Percentiles rank a stretch among this genome's conserved stretches.
These are phyloP conservation scores for Bembecia ichneumoniformis DNA, from an alignment of 2,888 invertebrate genomes.

Conservation along the genomic window DNA sequence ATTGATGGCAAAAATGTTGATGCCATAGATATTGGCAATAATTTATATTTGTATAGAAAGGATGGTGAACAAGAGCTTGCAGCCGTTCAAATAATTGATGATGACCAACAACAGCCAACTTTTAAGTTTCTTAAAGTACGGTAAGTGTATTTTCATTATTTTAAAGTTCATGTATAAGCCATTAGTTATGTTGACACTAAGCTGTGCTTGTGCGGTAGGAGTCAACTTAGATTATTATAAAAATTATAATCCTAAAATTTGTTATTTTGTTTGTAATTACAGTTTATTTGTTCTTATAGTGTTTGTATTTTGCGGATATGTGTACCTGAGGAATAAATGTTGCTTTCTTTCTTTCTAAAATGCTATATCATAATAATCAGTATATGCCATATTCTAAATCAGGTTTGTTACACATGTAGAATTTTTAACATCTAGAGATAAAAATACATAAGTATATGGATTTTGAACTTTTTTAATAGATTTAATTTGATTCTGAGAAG, in stretches of 20 bases:
- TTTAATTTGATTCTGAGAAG: no score
- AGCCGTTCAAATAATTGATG: slow-evolving; percentile 57
- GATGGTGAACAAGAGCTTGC: slow-evolving; percentile 57
- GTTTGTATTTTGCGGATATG: no score
- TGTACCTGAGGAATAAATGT: no score
- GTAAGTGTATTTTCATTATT: slow-evolving; percentile 29
- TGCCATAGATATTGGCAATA: slow-evolving; percentile 65
- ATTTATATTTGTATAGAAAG: slow-evolving; percentile 58
- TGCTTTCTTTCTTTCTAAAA: no score
- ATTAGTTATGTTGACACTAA: not conserved
- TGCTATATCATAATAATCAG: not conserved
- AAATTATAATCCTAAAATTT: no score
- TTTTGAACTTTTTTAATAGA: no score
- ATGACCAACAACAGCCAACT: slow-evolving; percentile 45
- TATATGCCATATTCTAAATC: not conserved
- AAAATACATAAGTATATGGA: no score
- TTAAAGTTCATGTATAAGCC: not conserved
- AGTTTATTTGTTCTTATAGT: no score
- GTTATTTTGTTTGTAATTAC: no score
- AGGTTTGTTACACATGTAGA: not conserved
- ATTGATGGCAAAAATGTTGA: slow-evolving; percentile 65
- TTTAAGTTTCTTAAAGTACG: slow-evolving; percentile 67
- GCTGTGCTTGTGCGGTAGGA: no score
- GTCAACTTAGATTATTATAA: no score
- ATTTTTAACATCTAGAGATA: no score